Percentiles rank a stretch among this genome's conserved stretches.
Evolutionary conservation across 2,113 vertebrate species (phyloP).

Genomic region (Tupaia tana): DNA sequence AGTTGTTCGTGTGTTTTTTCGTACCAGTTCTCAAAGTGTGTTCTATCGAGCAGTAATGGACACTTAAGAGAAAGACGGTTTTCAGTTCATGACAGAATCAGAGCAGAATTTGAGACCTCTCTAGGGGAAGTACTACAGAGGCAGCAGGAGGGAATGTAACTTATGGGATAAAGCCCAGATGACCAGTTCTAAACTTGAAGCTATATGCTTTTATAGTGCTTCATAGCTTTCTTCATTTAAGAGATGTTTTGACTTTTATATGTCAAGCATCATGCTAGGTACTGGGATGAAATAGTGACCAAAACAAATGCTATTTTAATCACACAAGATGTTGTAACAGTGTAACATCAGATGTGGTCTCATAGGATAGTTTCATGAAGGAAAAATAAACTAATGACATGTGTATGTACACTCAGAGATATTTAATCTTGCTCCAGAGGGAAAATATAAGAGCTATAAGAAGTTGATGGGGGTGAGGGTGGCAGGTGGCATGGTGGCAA

Average conservation of each 20-base stretch:
- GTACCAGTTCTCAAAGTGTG: not conserved
- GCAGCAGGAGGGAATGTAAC: not conserved
- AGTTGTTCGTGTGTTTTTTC: not conserved
- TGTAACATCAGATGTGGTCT: not conserved
- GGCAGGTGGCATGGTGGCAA: too few species aligned
- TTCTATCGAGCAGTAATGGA: not conserved
- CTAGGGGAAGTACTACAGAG: not conserved
- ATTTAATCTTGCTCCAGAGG: not conserved
- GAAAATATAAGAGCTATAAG: not conserved
- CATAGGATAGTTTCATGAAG: not conserved
- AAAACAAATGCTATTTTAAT: not conserved
- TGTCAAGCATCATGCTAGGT: not conserved
- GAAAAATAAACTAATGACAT: not conserved
- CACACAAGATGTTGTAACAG: not conserved
- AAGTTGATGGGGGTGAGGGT: not conserved
- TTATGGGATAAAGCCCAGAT: not conserved
- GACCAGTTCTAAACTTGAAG: not conserved
- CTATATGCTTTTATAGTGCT: not conserved
- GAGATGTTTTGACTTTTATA: not conserved
- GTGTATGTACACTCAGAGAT: not conserved
- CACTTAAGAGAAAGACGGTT: not conserved
- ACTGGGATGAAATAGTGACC: not conserved
- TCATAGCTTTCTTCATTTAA: not conserved
- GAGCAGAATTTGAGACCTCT: not conserved
- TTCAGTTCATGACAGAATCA: not conserved